These are phyloP conservation scores for Xanthia icteritia DNA, from an alignment of 2,888 invertebrate genomes.

Conservation along the genomic window DNA sequence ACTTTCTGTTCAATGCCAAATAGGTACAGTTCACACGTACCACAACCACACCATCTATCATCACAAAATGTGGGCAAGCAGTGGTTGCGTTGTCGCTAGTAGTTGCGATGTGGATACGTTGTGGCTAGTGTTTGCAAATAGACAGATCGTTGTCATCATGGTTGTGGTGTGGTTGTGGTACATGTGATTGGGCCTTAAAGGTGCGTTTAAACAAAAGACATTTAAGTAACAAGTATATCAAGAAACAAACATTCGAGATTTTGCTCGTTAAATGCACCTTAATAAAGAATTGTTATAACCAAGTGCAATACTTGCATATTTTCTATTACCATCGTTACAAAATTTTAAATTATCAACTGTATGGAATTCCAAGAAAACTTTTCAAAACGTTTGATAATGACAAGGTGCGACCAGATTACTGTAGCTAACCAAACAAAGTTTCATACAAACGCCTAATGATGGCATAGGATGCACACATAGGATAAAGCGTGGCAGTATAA, in stretches of 20 bases:
- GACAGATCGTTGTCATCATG: background rate
- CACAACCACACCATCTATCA: background rate
- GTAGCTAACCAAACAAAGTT: background rate
- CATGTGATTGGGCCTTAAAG: background rate
- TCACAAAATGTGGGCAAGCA: background rate
- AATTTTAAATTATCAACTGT: background rate
- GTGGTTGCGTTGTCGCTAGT: background rate
- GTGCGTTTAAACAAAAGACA: background rate
- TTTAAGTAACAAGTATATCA: background rate
- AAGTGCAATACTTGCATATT: too few species aligned
- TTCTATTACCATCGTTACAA: background rate
- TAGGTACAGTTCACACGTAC: too few species aligned
- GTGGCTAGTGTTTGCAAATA: background rate
- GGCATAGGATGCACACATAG: background rate
- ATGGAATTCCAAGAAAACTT: background rate
- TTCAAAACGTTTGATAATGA: background rate
- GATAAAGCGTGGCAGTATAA: background rate
- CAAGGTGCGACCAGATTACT: background rate
- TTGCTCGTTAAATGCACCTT: too few species aligned
- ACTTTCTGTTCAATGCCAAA: background rate
- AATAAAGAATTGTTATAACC: too few species aligned
- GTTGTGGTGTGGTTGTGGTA: background rate
- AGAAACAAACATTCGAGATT: too few species aligned
- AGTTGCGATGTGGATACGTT: background rate
- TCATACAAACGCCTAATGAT: background rate